phyloP scores from a whole-genome alignment of 2,113 vertebrate species.

The Taurulus bubalis region DNA sequence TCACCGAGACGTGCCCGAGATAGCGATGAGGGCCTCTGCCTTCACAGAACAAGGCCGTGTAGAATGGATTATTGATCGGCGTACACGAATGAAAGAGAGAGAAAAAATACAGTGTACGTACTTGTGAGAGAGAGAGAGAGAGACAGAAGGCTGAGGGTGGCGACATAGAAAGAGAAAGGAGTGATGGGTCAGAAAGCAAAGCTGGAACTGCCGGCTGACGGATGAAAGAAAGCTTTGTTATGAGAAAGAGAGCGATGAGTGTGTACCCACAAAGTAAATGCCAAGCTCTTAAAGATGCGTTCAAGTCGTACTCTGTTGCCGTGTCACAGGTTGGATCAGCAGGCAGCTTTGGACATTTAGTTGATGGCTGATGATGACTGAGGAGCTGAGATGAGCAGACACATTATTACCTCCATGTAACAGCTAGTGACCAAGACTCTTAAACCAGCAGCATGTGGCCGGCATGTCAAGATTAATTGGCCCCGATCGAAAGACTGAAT shows the following conservation, averaged over 20 bases:
- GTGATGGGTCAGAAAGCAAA: background rate
- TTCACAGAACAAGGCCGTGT: background rate
- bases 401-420: background rate
- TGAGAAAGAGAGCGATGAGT: background rate
- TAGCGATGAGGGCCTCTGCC: conserved; percentile 6
- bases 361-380: background rate
- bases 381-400: background rate
- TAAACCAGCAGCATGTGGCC: too few species aligned
- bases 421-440: too few species aligned
- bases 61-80: conserved; percentile 53
- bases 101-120: too few species aligned
- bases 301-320: background rate
- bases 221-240: background rate
- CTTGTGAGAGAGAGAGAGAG: background rate
- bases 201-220: background rate
- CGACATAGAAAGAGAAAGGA: background rate
- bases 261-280: background rate
- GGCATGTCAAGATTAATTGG: background rate
- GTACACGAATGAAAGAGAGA: background rate
- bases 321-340: background rate
- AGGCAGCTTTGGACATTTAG: background rate
- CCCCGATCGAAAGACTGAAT: background rate
- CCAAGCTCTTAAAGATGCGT: background rate
- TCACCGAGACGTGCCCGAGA: background rate
- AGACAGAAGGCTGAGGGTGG: background rate